Base-by-base conservation (phyloP, 2,888 invertebrate genomes). In the Nesidiocoris tenuis region DNA sequence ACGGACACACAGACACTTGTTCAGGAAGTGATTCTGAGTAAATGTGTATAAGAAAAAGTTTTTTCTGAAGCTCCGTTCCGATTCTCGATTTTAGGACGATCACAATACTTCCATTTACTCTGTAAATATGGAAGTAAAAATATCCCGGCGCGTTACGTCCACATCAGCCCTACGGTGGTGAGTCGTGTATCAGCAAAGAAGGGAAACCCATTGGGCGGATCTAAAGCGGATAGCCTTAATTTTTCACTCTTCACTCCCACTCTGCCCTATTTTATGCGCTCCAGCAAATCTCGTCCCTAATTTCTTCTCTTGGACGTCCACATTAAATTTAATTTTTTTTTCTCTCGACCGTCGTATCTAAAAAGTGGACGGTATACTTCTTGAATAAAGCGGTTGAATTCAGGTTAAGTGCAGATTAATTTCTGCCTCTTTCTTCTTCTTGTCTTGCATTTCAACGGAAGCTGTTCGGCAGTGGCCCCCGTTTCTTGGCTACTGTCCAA, bases 201-300 rank as follows among this genome's bases (percentile, higher is more conserved):
- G 39, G 39, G 39, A 57, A 68, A 68, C 57, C 68, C 68, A 57
- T 57, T 57, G 23, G 57, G 24, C 57, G 68, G 57, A 68, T 57
- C 68, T 68, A 68, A 68, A 68, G 57, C 57, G 68, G 56, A 56
- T 22, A 68, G 67, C 67, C 55, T 55, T 67, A 67, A 67, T 67
- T 67, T 67, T 68, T 57, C 59, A n/a, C 68, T 56, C 24, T 23
- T 23, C 57, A 18, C 57, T 24, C 56, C 63, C 57, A 17, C 57
- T 57, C 57, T 57, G 16, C 24, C 68, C 57, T 57, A 68, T 39
- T 39, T 39, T 39, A 57, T 57, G 57, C 68, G 68, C 68, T 57
- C 57, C 24, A 57, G 57, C 57, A 57, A 57, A 57, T 57, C 57
- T 18, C 12, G 22, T 18, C 57, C 56, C 68, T 68, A 68, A 68